Evolutionary conservation across 2,797 vertebrate species (phyloP), one percentile per base, ranked within the genome.

Genomic region (Dendrocincla fuliginosa): DNA sequence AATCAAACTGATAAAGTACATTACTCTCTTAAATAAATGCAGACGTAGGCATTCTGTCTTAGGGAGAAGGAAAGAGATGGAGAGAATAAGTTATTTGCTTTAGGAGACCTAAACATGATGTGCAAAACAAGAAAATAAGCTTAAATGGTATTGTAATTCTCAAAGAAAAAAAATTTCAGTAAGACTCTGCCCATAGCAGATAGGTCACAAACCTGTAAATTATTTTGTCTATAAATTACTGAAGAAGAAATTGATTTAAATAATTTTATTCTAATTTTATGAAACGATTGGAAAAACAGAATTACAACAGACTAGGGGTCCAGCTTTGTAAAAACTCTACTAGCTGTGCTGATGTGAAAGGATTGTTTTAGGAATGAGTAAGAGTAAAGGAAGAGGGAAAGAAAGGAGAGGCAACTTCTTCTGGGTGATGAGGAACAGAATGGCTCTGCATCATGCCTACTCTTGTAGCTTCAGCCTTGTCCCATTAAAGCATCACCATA

Each of bases 91-190:
- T 96, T 94, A 79, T 96, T 96, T 96, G 69, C 57, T 96, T 86
- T 75, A 94, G 82, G 84, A 95, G 79, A 93, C 76, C 85, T 95
- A 83, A 87, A 95, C 60, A 82, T 90, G 35, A 91, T 85, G 68
- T 33, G 53, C 77, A 89, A 96, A 97, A 93, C 69, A 96, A 87
- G 91, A 84, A 95, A 96, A 96, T 69, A 93, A 92, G 87, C 82
- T 63, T 95, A 96, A 96, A 83, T 86, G 49, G 32, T 94, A 75
- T 33, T 88, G 65, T 89, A 96, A 97, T 96, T 85, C 57, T 89
- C 77, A 85, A 88, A 97, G 93, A n/a, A n/a, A 94, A 96, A 95
- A 96, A 71, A 56, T 56, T 95, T 86, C 60, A 88, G 56, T 80
- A 87, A 76, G 53, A 55, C 39, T 69, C 35, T 49, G 39, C 67